These are phyloP conservation scores for Oedothorax gibbosus DNA, from an alignment of 1,140 invertebrate genomes.

Conservation along the genomic window DNA sequence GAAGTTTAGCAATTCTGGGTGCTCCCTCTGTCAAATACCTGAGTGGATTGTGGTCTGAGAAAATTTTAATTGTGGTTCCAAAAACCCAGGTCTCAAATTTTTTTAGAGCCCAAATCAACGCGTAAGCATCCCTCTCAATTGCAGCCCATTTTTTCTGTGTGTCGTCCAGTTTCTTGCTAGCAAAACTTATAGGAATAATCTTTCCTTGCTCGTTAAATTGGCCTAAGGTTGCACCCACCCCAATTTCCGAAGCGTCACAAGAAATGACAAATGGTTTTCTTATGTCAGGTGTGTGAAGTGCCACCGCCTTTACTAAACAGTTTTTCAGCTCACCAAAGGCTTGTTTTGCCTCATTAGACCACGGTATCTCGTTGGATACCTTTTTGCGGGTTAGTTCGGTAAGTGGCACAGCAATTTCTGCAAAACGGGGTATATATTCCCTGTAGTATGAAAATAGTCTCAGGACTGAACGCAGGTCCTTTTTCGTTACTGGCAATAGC, in stretches of 20 bases:
- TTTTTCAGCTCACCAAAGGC: not conserved
- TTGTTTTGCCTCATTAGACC: not conserved
- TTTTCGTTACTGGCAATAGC: slow-evolving; percentile 51
- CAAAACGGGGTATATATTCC: not conserved
- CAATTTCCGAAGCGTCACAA: not conserved
- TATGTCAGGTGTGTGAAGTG: not conserved
- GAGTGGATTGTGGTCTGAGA: too few species aligned
- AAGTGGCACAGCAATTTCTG: not conserved
- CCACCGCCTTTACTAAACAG: not conserved
- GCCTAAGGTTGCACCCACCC: not conserved
- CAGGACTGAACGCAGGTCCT: not conserved
- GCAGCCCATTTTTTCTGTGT: not conserved
- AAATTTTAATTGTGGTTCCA: too few species aligned
- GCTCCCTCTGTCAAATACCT: too few species aligned
- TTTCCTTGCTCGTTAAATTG: not conserved
- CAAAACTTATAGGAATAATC: not conserved
- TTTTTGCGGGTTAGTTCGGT: not conserved
- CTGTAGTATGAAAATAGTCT: not conserved
- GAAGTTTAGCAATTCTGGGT: too few species aligned
- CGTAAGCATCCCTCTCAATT: not conserved
- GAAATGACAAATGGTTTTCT: not conserved
- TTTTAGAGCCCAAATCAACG: not conserved
- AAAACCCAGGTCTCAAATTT: not conserved
- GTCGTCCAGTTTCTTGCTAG: not conserved
- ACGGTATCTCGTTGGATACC: not conserved